A percentile compares a stretch with the other conserved stretches of the same genome.
Conservation (phyloP, 1,140 invertebrate genomes). For the Drosophila leontia region DNA sequence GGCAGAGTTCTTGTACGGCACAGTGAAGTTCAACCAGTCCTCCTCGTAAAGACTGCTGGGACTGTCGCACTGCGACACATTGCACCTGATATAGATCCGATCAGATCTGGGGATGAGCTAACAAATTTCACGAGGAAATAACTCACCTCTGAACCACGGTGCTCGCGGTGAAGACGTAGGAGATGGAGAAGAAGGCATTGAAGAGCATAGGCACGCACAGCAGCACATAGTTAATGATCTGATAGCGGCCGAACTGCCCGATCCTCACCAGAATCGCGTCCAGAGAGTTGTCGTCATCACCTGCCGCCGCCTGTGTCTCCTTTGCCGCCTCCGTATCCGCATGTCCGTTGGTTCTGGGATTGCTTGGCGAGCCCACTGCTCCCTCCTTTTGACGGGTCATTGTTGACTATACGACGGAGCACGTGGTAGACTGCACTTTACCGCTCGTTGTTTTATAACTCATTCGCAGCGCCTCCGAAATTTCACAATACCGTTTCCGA, state of each 20-base stretch:
- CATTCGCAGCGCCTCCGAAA: conserved; percentile 10
- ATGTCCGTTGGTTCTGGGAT: conserved; percentile 14
- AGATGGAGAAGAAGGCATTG: conserved; percentile 86
- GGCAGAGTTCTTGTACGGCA: conserved; percentile 83
- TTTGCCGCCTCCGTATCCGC: conserved; percentile 21
- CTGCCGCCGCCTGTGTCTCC: conserved; percentile 9
- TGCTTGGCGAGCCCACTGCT: conserved; percentile 10
- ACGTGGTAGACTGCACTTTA: conserved; percentile 72
- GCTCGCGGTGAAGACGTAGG: conserved; percentile 87
- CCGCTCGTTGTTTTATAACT: conserved; percentile 59
- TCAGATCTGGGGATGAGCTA: no score
- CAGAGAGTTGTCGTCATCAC: conserved; percentile 61
- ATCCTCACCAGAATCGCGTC: conserved; percentile 77
- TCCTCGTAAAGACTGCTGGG: conserved; percentile 84
- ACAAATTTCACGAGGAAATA: conserved; percentile 65
- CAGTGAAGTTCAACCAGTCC: conserved; percentile 86
- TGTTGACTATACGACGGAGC: background rate
- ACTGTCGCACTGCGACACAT: conserved; percentile 87
- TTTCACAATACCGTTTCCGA: conserved; percentile 20
- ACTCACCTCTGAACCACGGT: conserved; percentile 87
- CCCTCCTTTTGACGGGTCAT: conserved; percentile 32
- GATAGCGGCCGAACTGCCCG: conserved; percentile 86
- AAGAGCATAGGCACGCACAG: conserved; percentile 86
- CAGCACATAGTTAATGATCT: conserved; percentile 86
- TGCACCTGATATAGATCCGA: conserved; percentile 86